Evolutionary conservation across 2,888 invertebrate genomes (phyloP).

Genomic region (Cetonia aurata): DNA sequence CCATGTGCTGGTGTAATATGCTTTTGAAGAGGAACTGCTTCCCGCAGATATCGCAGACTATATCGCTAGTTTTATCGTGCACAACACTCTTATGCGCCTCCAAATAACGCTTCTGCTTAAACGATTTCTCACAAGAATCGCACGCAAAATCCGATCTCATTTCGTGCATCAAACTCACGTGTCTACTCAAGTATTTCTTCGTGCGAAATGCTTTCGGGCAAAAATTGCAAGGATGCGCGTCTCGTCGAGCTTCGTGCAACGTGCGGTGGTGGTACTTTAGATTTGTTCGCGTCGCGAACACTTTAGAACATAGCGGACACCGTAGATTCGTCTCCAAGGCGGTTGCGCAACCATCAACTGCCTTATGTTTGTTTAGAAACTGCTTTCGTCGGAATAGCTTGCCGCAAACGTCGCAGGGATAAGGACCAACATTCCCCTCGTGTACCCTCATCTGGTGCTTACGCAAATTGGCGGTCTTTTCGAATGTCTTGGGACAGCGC

Average conservation of each 20-base stretch:
- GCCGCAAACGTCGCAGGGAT: constrained; percentile 60
- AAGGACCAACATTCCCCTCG: constrained; percentile 56
- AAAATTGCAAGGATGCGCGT: constrained; percentile 17
- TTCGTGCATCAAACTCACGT: constrained; percentile 28
- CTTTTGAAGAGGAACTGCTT: constrained; percentile 56
- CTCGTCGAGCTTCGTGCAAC: neutral
- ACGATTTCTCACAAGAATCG: constrained; percentile 47
- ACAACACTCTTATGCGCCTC: constrained; percentile 59
- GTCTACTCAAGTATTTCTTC: constrained; percentile 26
- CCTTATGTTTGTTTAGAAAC: constrained; percentile 45
- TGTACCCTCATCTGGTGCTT: constrained; percentile 27
- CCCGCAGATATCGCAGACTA: constrained; percentile 62
- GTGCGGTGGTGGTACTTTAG: too few relatives aligned
- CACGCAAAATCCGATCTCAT: constrained; percentile 31
- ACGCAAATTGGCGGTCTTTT: too few relatives aligned
- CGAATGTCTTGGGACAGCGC: too few relatives aligned
- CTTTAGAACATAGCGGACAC: too few relatives aligned
- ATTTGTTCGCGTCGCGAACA: too few relatives aligned
- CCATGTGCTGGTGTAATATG: constrained; percentile 58
- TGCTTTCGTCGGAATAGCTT: constrained; percentile 52
- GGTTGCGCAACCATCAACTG: too few relatives aligned
- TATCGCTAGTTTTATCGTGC: constrained; percentile 47
- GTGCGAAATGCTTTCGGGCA: constrained; percentile 41
- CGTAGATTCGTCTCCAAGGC: too few relatives aligned
- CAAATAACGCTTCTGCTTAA: constrained; percentile 56